Base-by-base conservation (phyloP, 2,888 invertebrate species). In the Augochlorella aurata region DNA sequence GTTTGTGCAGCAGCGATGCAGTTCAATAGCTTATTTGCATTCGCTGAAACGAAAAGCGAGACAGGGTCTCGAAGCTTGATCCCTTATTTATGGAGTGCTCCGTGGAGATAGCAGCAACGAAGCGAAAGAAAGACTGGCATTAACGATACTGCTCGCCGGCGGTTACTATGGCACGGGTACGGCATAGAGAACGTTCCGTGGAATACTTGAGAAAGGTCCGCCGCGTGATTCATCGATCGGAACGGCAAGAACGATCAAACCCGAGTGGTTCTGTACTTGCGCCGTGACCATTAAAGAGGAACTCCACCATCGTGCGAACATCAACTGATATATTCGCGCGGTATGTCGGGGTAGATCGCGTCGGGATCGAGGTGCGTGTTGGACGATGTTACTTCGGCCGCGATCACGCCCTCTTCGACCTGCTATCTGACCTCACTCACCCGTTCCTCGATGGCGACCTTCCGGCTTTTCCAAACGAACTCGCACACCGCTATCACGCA, bases 381-480 rank as follows among this genome's bases (percentile, higher is more conserved):
- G 74, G 87, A 82, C 77, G 87, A 74, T 85, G 80, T 78, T 79
- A 80, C 83, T 87, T 87, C 84, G 77, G 83, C 81, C 85, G 81
- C 81, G 80, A 81, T 84, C 74, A 82, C 88, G 84, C 82, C 88
- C 66, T 85, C 85, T 67, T 90, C 89, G 85, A 87, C 86, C 86
- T 91, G 91, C 89, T 91, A 91, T 89, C 89, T 90, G 84, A 89
- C 89, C 83, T 84, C 89, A 92, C 96, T 96, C 94, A 98, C 97
- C 95, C 98, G 95, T 94, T 98, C 98, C 93, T 98, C 97, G 75
- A 97, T 97, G 66, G 98, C 98, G 72, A 98, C 97, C 94, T 98
- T 98, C 91, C 98, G 95, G 65, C 98, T 97, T 94, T 98, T 98
- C 98, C 98, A 98, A 24, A 98, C 97, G 94, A 99, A 99, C 94